Evolutionary conservation across 2,113 vertebrate species (phyloP), one percentile per base, ranked within the genome.

Genomic region (Tyto alba): DNA sequence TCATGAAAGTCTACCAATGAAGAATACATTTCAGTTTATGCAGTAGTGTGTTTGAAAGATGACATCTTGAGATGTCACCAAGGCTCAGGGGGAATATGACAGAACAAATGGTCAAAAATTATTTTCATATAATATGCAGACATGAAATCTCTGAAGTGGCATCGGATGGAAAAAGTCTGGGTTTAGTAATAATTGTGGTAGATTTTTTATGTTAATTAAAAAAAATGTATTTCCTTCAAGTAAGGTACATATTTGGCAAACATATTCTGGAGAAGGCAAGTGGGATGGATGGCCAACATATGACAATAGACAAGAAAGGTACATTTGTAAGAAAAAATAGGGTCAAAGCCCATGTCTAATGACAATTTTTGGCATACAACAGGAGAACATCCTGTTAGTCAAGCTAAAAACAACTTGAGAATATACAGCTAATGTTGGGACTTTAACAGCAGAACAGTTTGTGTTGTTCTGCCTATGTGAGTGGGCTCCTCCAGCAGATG

Each of bases 401-500:
- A 36, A 63, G 67, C 40, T 34, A 69, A 88, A 88, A 18, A 40
- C 5, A 45, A 19, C 8, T 85, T 62, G 19, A 25, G 18, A 59
- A 32, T 13, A 40, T 9, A 56, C 3, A 52, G 34, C 10, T 67
- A 13, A 74, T 5, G 34, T 7, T 72, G 53, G 59, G 48, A 56
- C 29, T 26, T 43, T 0, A 53, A 41, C 25, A 59, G n/a, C 45
- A 53, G 48, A 52, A 27, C 22, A 26, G 15, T 22, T 45, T 45
- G 48, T 5, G 15, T 3, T 16, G 41, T 14, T 40, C 25, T 55
- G 56, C 34, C 56, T 14, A 27, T 0, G 0, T 11, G 25, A n/a
- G 72, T 11, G 38, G 77, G 14, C 59, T 82, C 19, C n/a, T 84
- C 47, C 64, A 62, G 64, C 21, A 38, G 41, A 16, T 13, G 36